Base-by-base conservation (phyloP, 2,888 invertebrate genomes). In the Dolomedes plantarius region DNA sequence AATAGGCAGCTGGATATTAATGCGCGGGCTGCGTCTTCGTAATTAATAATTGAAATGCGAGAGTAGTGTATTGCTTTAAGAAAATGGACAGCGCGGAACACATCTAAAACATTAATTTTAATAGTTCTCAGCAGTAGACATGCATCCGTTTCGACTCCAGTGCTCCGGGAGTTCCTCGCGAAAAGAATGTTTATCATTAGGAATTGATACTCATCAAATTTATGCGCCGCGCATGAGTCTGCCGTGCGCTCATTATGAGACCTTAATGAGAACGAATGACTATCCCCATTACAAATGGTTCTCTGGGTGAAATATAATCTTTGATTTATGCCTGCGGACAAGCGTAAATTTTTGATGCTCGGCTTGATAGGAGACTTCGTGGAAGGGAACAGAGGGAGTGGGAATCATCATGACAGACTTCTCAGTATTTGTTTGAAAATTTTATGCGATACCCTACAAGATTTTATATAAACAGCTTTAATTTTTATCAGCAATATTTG, bases 31-130 rank as follows among this genome's bases (percentile, higher is more conserved):
- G 11, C 71, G 56, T 39, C 36, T 39, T 16, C 32, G 68, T 77
- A 77, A 83, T 83, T 83, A 83, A 76, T 72, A 83, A 83, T 83
- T 83, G 77, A 83, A 76, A 76, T 71, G 13, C 36, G 56, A n/a
- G 32, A 31, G n/a, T n/a, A 69, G 65, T 39, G 72, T 72, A 76
- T 39, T 76, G 62, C 74, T n/a, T 77, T 81, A 68, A 67, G 81
- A 81, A 74, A 78, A 64, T 39, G 62, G 72, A 65, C 19, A 46
- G 50, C 13, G 28, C 13, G n/a, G 27, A 28, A n/a, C 65, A n/a
- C 65, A 9, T 23, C 76, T 68, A 27, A 83, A 83, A 77, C 76
- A 83, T 83, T 83, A 76, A 83, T 83, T 77, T 83, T 83, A 83
- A 83, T 83, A 83, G 83, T 64, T 32, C 56, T 11, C 36, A 56